These are phyloP conservation scores for Synodontis membranacea DNA, from an alignment of 2,113 vertebrate genomes.

Conservation along the genomic window DNA sequence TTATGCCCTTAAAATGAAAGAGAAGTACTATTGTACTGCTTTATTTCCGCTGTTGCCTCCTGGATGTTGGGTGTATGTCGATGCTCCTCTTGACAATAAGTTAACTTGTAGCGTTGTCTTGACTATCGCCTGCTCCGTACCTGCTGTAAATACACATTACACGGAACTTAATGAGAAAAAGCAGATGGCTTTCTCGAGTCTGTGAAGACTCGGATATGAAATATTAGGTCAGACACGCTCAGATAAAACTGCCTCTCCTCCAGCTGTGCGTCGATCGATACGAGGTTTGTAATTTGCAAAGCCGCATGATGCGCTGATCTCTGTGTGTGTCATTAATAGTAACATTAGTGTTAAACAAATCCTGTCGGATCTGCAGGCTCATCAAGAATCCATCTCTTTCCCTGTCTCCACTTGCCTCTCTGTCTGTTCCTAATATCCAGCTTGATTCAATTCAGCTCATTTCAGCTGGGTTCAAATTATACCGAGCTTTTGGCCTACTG, in stretches of 20 bases:
- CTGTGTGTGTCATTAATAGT: conserved; percentile 52
- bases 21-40: background rate
- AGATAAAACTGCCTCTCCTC: background rate
- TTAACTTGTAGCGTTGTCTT: background rate
- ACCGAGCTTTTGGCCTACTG: background rate
- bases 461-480: background rate
- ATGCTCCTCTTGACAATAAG: background rate
- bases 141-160: background rate
- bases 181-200: background rate
- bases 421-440: background rate
- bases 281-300: conserved; percentile 24
- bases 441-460: background rate
- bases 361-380: conserved; percentile 35
- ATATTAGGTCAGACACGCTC: background rate
- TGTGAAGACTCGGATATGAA: background rate
- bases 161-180: background rate
- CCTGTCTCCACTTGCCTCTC: background rate
- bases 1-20: background rate
- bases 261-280: conserved; percentile 21
- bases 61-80: background rate
- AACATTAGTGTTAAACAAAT: conserved; percentile 49
- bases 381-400: conserved; percentile 20
- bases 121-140: background rate
- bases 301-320: conserved; percentile 6
- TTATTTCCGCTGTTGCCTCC: background rate